These are phyloP conservation scores for Aspiorhynchus laticeps DNA, from an alignment of 2,113 vertebrate species.

Conservation along the genomic window DNA sequence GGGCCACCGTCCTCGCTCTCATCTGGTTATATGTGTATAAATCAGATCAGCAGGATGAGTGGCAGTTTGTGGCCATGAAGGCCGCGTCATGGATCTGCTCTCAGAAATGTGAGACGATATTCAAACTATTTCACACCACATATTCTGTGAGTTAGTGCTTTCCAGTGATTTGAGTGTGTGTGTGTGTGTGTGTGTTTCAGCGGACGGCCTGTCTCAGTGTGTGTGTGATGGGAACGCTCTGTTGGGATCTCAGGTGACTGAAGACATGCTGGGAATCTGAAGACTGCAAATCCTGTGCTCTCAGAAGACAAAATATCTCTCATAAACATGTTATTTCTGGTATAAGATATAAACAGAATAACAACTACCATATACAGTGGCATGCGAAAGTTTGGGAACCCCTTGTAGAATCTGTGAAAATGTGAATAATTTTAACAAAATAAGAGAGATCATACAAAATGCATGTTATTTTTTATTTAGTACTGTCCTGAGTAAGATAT, in stretches of 20 bases:
- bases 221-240: conserved; percentile 44
- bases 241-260: conserved; percentile 50
- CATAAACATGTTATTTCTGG: background rate
- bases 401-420: no score
- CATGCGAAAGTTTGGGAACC: no score
- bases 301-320: background rate
- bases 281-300: background rate
- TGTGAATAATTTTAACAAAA: no score
- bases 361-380: no score
- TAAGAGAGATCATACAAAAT: no score
- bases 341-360: background rate
- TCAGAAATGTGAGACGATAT: conserved; percentile 66
- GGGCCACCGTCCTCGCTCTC: conserved; percentile 82
- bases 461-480: no score
- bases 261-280: conserved; percentile 45
- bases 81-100: conserved; percentile 73
- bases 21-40: conserved; percentile 80
- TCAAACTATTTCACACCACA: background rate
- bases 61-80: conserved; percentile 78
- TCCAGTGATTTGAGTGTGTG: background rate
- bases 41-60: conserved; percentile 68
- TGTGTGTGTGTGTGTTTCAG: conserved; percentile 50
- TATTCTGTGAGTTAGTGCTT: background rate
- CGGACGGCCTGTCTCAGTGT: conserved; percentile 38
- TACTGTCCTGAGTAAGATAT: no score